phyloP scores from a whole-genome alignment of 2,797 vertebrate species.

The Pempheris klunzingeri region DNA sequence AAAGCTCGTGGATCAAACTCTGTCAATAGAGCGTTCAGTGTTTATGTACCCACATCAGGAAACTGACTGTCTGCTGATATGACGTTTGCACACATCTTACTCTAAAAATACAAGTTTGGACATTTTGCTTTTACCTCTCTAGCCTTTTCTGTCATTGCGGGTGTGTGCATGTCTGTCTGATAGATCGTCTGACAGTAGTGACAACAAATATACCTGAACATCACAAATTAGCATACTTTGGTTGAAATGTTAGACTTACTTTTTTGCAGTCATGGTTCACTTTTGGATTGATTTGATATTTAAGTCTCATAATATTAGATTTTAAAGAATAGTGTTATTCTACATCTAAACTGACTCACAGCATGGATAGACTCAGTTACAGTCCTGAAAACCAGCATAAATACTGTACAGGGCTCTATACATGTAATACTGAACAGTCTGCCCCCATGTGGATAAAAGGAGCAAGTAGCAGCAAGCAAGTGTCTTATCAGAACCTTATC shows the following conservation, averaged over 20 bases:
- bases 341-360: not conserved
- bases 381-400: too few relatives aligned
- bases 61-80: too few relatives aligned
- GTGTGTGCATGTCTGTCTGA: not conserved
- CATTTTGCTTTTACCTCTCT: too few relatives aligned
- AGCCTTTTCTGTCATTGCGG: too few relatives aligned
- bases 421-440: not conserved
- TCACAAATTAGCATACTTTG: not conserved
- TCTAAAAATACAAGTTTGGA: too few relatives aligned
- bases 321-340: not conserved
- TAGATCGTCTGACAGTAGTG: too few relatives aligned
- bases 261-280: too few relatives aligned
- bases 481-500: not conserved
- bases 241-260: not conserved
- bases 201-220: too few relatives aligned
- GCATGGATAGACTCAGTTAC: not conserved
- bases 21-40: too few relatives aligned
- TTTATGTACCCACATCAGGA: too few relatives aligned
- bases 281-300: not conserved
- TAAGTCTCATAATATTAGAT: not conserved
- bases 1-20: too few relatives aligned
- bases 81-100: too few relatives aligned
- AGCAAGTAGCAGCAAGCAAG: not conserved
- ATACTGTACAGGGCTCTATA: not conserved
- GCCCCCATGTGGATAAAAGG: constrained; percentile 45